Percentiles rank a stretch among this genome's conserved stretches.
Conservation (phyloP, 2,113 vertebrate species). For the Desmodus rotundus region DNA sequence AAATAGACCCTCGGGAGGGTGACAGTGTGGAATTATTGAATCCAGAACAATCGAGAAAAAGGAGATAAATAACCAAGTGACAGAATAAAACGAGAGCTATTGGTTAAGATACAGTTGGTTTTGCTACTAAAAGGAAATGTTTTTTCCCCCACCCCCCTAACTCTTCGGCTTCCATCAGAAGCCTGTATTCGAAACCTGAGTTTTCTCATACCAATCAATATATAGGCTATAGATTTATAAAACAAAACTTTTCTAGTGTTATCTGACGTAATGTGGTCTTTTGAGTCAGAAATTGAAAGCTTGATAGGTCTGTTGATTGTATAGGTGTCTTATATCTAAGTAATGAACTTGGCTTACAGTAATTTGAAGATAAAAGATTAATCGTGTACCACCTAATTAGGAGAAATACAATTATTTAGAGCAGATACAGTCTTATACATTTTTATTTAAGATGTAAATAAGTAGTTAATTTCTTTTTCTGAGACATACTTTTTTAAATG, state of each 20-base stretch:
- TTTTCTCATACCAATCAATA: background rate
- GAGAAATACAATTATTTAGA: background rate
- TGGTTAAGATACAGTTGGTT: background rate
- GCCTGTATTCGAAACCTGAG: background rate
- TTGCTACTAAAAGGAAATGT: background rate
- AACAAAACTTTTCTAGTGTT: background rate
- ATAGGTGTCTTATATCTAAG: background rate
- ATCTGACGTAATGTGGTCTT: background rate
- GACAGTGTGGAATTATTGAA: background rate
- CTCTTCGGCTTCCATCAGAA: background rate
- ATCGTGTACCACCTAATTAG: background rate
- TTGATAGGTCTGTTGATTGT: background rate
- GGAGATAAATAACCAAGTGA: background rate
- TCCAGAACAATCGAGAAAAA: background rate
- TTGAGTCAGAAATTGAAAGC: background rate
- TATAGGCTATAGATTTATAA: background rate
- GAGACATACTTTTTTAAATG: background rate
- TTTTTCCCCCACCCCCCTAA: background rate
- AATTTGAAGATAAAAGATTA: background rate
- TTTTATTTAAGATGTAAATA: conserved; percentile 27
- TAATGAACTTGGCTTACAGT: conserved; percentile 10
- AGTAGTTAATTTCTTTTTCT: conserved; percentile 26
- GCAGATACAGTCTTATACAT: background rate
- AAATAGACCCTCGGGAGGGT: background rate
- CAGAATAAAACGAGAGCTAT: background rate